A percentile compares a stretch with the other conserved stretches of the same genome.
Evolutionary conservation across 2,888 invertebrate species (phyloP).

Genomic region (Eudemis profundana): DNA sequence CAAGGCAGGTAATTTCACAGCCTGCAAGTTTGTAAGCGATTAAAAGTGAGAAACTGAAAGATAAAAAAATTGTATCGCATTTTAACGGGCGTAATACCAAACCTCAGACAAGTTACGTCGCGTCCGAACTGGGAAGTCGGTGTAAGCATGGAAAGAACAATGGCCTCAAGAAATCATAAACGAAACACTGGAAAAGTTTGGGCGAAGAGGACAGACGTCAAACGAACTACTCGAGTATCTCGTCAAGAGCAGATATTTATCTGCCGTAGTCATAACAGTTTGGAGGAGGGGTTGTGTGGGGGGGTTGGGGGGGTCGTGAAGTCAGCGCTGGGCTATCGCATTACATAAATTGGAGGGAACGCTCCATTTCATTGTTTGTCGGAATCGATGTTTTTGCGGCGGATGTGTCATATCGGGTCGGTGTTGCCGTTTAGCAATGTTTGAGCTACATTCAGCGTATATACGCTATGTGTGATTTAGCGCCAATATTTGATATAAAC

Average conservation of each 20-base stretch:
- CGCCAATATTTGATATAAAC: too few relatives aligned
- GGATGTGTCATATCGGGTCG: constrained; percentile 22
- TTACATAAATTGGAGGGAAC: constrained; percentile 44
- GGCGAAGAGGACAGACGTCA: constrained; percentile 36
- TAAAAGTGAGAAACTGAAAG: too few relatives aligned
- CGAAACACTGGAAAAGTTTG: constrained; percentile 13
- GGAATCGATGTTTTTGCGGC: constrained; percentile 38
- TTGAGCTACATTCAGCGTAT: background rate
- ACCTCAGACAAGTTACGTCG: background rate
- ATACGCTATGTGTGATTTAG: too few relatives aligned
- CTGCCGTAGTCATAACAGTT: constrained; percentile 38
- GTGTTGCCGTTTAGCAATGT: background rate
- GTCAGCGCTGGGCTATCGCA: constrained; percentile 28
- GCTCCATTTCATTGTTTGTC: constrained; percentile 42
- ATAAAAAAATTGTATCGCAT: too few relatives aligned
- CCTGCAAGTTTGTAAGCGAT: too few relatives aligned
- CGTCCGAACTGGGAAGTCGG: background rate
- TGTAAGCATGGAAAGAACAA: constrained; percentile 15
- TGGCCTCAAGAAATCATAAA: constrained; percentile 24
- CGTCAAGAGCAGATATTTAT: constrained; percentile 42
- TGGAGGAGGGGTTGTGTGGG: background rate
- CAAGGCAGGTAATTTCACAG: too few relatives aligned
- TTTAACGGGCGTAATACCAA: too few relatives aligned
- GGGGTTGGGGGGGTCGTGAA: constrained; percentile 2
- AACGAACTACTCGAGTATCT: constrained; percentile 13